Conservation (phyloP, 2,888 invertebrate genomes). For the Latheticus oryzae region DNA sequence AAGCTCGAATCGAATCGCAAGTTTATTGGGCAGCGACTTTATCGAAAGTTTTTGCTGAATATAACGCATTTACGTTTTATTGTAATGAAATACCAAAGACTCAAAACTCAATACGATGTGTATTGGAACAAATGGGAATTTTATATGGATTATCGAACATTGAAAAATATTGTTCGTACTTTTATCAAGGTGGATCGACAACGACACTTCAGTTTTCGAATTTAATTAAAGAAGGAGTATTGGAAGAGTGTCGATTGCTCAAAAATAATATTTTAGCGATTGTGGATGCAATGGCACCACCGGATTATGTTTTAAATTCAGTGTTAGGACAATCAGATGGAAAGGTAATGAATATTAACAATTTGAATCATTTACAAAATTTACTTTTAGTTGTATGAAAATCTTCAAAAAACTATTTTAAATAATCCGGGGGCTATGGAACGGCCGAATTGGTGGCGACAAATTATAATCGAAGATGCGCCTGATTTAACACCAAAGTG, state of each 20-base stretch:
- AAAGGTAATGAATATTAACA: slow-evolving; percentile 69
- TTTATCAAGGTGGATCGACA: slow-evolving; percentile 71
- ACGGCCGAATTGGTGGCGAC: slow-evolving; percentile 80
- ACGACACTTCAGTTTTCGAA: slow-evolving; percentile 66
- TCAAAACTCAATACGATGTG: slow-evolving; percentile 56
- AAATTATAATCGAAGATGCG: slow-evolving; percentile 64
- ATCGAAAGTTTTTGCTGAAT: slow-evolving; percentile 83
- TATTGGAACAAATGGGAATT: slow-evolving; percentile 68
- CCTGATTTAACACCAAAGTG: slow-evolving; percentile 48
- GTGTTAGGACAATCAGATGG: slow-evolving; percentile 88
- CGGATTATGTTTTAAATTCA: slow-evolving; percentile 90
- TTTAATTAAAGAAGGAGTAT: slow-evolving; percentile 74
- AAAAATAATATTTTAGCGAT: slow-evolving; percentile 81
- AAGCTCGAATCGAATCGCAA: slow-evolving; percentile 81
- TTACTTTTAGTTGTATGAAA: slow-evolving; percentile 74
- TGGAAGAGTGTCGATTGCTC: slow-evolving; percentile 76
- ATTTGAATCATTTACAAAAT: background rate
- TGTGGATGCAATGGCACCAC: slow-evolving; percentile 88
- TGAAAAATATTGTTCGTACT: slow-evolving; percentile 71
- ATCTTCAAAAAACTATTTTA: slow-evolving; percentile 78
- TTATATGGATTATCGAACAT: slow-evolving; percentile 71
- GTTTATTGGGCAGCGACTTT: slow-evolving; percentile 82
- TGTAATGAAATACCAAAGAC: slow-evolving; percentile 65
- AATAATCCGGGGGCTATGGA: slow-evolving; percentile 77
- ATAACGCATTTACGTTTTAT: slow-evolving; percentile 69